Conservation (phyloP, 2,797 vertebrate genomes). For the Oreochromis grahami region DNA sequence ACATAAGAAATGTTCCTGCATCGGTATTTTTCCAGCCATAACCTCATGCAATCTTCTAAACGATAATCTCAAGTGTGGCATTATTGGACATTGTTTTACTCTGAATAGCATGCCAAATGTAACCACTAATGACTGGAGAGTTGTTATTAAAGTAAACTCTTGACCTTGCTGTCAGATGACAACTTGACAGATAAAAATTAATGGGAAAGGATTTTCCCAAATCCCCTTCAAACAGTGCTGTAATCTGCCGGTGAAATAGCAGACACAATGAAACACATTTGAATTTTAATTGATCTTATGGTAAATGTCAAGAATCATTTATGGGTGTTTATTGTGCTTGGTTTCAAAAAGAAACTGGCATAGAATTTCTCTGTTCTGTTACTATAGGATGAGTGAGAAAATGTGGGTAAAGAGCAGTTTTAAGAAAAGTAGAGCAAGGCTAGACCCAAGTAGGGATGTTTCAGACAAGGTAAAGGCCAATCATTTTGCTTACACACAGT, state of each 20-base stretch:
- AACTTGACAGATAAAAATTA: neutral
- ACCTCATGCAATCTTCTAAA: neutral
- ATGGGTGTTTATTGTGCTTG: neutral
- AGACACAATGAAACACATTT: neutral
- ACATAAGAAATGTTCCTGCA: constrained; percentile 24
- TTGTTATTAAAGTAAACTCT: neutral
- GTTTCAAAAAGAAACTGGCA: neutral
- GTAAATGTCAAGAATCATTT: neutral
- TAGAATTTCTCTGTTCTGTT: neutral
- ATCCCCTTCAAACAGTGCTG: neutral
- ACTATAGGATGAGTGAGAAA: neutral
- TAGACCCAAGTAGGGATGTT: neutral
- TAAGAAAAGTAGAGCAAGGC: neutral
- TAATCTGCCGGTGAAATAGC: neutral
- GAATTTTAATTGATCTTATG: neutral
- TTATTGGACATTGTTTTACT: neutral
- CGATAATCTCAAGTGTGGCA: neutral
- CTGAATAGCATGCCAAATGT: neutral
- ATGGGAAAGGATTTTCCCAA: neutral
- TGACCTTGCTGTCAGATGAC: neutral
- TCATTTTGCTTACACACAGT: neutral
- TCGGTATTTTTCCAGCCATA: neutral
- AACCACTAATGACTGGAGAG: neutral
- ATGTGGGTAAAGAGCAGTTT: neutral
- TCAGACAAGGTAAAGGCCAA: neutral